These are phyloP conservation scores for Auanema freiburgensis DNA, from an alignment of 2,888 invertebrate species.

Conservation along the genomic window DNA sequence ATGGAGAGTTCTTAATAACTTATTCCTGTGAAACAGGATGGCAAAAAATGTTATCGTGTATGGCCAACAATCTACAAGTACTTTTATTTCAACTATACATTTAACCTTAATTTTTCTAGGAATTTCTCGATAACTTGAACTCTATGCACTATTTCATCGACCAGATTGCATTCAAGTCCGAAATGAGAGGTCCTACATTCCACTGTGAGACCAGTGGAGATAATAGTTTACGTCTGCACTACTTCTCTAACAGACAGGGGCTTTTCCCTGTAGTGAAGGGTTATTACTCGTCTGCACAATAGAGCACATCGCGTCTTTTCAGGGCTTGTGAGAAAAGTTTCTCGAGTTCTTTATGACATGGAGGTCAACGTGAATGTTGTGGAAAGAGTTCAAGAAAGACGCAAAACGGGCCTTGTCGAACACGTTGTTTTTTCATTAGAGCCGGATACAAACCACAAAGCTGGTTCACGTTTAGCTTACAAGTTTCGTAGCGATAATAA, in stretches of 20 bases:
- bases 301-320: background rate
- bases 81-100: background rate
- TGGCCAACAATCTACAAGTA: slow-evolving; percentile 56
- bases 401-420: slow-evolving; percentile 49
- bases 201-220: slow-evolving; percentile 43
- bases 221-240: slow-evolving; percentile 47
- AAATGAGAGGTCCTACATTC: slow-evolving; percentile 57
- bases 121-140: slow-evolving; percentile 57
- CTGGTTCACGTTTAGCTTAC: slow-evolving; percentile 38
- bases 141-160: slow-evolving; percentile 62
- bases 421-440: slow-evolving; percentile 55
- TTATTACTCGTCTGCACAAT: background rate
- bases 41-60: slow-evolving; percentile 51
- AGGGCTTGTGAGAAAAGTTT: slow-evolving; percentile 48
- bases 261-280: slow-evolving; percentile 57
- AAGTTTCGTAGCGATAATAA: slow-evolving; percentile 35
- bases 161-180: slow-evolving; percentile 56
- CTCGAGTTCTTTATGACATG: slow-evolving; percentile 49
- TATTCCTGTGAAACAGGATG: slow-evolving; percentile 56
- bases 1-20: slow-evolving; percentile 53
- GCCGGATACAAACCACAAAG: slow-evolving; percentile 44
- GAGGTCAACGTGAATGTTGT: slow-evolving; percentile 52
- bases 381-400: slow-evolving; percentile 54
- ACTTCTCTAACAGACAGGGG: slow-evolving; percentile 57
- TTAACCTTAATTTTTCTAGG: slow-evolving; percentile 26